Evolutionary conservation across 2,888 invertebrate genomes (phyloP).

Genomic region (Fragum fragum): DNA sequence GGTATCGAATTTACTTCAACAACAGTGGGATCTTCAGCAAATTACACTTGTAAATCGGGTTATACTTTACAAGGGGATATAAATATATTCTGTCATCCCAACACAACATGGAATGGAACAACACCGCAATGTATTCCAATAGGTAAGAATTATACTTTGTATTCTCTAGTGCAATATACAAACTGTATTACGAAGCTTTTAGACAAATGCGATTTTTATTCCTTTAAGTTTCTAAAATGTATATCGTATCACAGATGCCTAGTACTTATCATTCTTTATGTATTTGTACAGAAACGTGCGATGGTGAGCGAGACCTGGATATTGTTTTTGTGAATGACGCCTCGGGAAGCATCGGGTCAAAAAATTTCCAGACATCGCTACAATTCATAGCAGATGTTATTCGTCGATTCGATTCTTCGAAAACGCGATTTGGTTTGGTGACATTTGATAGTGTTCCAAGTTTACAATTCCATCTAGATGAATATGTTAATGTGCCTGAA

Average conservation of each 20-base stretch:
- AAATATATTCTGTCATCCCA: background rate
- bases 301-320: background rate
- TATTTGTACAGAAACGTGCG: background rate
- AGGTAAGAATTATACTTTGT: background rate
- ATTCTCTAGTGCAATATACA: no score
- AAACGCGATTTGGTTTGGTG: background rate
- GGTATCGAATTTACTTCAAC: background rate
- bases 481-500: background rate
- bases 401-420: background rate
- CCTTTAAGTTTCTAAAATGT: no score
- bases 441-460: background rate
- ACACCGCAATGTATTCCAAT: background rate
- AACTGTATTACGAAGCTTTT: no score
- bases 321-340: conserved; percentile 4
- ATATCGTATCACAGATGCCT: no score
- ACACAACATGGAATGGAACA: conserved; percentile 6
- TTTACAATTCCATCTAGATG: background rate
- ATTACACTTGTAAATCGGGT: background rate
- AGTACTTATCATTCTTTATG: no score
- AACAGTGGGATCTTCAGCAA: background rate
- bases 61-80: background rate
- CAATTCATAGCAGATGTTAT: background rate
- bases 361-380: background rate
- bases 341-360: background rate
- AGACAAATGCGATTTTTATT: no score